Conservation (phyloP, 2,797 vertebrate species). For the Perodicticus potto region DNA sequence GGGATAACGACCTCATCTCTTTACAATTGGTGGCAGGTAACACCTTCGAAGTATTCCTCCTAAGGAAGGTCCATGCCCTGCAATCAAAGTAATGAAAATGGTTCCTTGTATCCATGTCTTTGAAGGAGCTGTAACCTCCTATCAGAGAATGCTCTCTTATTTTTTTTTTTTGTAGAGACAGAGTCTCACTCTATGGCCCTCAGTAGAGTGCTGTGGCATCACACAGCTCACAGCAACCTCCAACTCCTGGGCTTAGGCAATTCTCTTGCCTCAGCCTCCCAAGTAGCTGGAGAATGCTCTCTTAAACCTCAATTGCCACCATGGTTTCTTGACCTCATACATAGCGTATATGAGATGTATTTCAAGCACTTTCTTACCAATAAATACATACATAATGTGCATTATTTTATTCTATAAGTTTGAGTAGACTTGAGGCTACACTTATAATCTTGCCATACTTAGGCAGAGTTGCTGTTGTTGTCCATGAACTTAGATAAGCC, state of each 20-base stretch:
- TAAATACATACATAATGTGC: background rate
- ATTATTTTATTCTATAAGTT: constrained; percentile 43
- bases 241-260: too few relatives aligned
- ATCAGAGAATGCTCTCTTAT: background rate
- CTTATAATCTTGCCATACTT: constrained; percentile 36
- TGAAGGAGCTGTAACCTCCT: background rate
- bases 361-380: constrained; percentile 1
- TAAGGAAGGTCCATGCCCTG: background rate
- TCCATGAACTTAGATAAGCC: background rate
- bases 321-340: background rate
- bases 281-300: background rate
- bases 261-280: too few relatives aligned
- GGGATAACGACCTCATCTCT: background rate
- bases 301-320: background rate
- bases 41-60: background rate
- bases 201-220: too few relatives aligned
- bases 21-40: background rate
- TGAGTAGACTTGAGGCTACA: constrained; percentile 23
- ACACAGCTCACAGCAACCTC: too few relatives aligned
- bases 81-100: constrained; percentile 45
- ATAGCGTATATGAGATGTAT: background rate
- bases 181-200: too few relatives aligned
- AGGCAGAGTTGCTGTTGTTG: background rate
- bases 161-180: too few relatives aligned
- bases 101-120: background rate